phyloP scores from a whole-genome alignment of 2,113 vertebrate species.

The Dipodomys stephensi region DNA sequence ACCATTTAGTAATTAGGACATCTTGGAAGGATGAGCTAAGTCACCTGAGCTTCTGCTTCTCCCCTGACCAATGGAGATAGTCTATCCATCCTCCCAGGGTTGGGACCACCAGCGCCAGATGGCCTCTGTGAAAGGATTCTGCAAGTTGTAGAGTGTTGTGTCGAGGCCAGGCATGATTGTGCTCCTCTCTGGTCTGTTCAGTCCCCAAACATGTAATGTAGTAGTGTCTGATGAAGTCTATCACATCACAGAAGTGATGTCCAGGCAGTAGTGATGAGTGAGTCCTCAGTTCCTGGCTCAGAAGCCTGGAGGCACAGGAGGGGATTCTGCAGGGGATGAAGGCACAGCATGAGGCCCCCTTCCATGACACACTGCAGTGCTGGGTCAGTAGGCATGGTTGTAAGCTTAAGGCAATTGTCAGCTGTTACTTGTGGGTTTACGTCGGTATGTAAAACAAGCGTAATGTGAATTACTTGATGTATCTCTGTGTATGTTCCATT shows the following conservation, averaged over 20 bases:
- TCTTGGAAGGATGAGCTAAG: background rate
- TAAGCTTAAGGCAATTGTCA: background rate
- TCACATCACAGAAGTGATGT: background rate
- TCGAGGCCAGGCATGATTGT: no score
- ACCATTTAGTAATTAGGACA: background rate
- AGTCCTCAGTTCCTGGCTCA: background rate
- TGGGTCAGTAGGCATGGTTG: background rate
- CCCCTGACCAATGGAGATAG: background rate
- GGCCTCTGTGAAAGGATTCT: background rate
- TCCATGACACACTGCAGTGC: background rate
- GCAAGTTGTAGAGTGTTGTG: rapidly evolving
- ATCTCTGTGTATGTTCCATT: background rate
- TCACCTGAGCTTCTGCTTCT: background rate
- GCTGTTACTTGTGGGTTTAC: slow-evolving; percentile 15
- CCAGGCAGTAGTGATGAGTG: background rate
- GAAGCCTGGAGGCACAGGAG: background rate
- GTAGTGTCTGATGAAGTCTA: background rate
- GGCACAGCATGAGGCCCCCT: rapidly evolving
- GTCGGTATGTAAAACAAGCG: background rate
- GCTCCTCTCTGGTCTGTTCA: background rate
- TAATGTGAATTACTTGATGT: background rate
- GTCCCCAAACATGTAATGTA: background rate
- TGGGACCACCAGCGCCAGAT: rapidly evolving
- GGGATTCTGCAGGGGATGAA: background rate
- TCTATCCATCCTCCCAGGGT: rapidly evolving